Evolutionary conservation across 2,113 vertebrate species (phyloP).

Genomic region (Ammodytes marinus): DNA sequence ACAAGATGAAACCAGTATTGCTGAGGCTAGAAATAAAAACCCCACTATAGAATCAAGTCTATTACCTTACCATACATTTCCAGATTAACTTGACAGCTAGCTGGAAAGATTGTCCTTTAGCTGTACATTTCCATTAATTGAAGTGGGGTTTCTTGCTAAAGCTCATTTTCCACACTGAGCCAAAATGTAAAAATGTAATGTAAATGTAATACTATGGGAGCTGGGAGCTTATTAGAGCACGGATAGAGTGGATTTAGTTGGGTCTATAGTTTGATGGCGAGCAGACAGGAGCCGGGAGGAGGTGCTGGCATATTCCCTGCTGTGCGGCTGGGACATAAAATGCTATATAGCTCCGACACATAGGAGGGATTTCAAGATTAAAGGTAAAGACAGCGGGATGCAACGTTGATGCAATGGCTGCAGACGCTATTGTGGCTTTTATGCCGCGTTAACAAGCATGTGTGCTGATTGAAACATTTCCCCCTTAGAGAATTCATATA

Average conservation of each 20-base stretch:
- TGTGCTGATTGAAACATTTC: conserved; percentile 49
- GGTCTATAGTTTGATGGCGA: conserved; percentile 25
- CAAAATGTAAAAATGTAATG: conserved; percentile 23
- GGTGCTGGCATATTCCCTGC: conserved; percentile 43
- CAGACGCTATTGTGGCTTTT: conserved; percentile 44
- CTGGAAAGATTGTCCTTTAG: conserved; percentile 11
- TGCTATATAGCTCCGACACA: not conserved
- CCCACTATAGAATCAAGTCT: not conserved
- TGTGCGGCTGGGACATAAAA: conserved; percentile 53
- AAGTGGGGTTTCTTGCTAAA: not conserved
- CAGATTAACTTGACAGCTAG: conserved; percentile 1
- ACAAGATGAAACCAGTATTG: not conserved
- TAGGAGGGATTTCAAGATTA: conserved; percentile 50
- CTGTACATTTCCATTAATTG: conserved; percentile 20
- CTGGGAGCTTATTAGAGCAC: conserved; percentile 49
- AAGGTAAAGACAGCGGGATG: conserved; percentile 62
- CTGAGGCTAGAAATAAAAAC: not conserved
- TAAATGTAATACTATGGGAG: conserved; percentile 25
- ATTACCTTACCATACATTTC: conserved; percentile 9
- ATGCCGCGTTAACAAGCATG: conserved; percentile 53
- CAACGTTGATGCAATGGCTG: conserved; percentile 19
- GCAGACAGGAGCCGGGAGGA: conserved; percentile 33
- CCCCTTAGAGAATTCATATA: conserved; percentile 35
- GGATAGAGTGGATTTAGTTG: conserved; percentile 19
- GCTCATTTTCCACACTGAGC: not conserved